These are phyloP conservation scores for Beroe forskalii DNA, from an alignment of 37 sponge, comb jelly and placozoan species.

Conservation along the genomic window DNA sequence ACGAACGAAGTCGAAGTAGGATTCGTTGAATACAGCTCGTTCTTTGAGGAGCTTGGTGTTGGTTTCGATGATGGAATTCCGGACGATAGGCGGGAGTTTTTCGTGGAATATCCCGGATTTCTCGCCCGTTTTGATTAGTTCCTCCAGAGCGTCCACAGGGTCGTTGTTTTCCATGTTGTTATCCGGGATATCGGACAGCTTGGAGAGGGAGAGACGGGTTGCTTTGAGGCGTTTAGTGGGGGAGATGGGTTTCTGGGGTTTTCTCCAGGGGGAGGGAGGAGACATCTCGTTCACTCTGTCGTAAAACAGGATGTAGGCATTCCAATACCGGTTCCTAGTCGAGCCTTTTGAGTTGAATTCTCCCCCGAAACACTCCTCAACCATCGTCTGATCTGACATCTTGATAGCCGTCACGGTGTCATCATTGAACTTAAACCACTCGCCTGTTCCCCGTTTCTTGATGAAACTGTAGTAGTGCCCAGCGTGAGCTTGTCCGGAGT, in stretches of 20 bases:
- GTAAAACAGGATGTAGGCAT: conserved; percentile 94
- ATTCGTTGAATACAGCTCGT: conserved; percentile 78
- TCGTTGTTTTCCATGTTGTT: conserved; percentile 40
- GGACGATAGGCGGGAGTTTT: conserved; percentile 74
- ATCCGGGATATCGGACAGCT: conserved; percentile 26
- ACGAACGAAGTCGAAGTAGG: conserved; percentile 80
- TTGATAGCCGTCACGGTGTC: conserved; percentile 79
- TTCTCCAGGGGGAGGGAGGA: conserved; percentile 46
- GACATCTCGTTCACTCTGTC: conserved; percentile 69
- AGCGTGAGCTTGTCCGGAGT: conserved; percentile 92
- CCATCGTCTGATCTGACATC: conserved; percentile 73
- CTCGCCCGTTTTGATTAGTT: conserved; percentile 87
- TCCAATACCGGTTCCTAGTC: conserved; percentile 79
- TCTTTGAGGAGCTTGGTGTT: conserved; percentile 88
- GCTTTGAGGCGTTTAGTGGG: conserved; percentile 66
- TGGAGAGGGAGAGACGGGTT: conserved; percentile 26
- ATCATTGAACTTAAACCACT: conserved; percentile 92
- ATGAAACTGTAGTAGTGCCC: conserved; percentile 97
- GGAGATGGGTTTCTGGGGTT: conserved; percentile 49
- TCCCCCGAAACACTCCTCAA: conserved; percentile 94
- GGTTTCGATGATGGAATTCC: conserved; percentile 75
- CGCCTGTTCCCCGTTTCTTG: conserved; percentile 71
- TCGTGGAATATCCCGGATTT: conserved; percentile 73
- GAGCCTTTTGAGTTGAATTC: conserved; percentile 77
- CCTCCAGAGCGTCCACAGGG: conserved; percentile 64